Evolutionary conservation across 2,113 vertebrate species (phyloP), one percentile per base, ranked within the genome.

Genomic region (Perccottus glenii): DNA sequence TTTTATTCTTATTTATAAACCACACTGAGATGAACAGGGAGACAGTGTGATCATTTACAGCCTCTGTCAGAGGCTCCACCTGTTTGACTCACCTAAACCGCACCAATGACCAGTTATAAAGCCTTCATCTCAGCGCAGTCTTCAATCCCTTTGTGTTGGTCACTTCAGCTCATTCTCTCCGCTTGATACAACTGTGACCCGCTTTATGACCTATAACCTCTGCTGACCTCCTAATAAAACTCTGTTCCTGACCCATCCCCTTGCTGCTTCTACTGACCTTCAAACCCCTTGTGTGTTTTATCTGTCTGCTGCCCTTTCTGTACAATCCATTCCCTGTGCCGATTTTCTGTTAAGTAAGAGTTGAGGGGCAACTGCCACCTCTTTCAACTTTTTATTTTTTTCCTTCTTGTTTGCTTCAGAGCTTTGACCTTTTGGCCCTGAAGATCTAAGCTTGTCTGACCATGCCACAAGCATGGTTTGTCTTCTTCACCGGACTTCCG

Each of bases 391-490:
- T 3, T 12, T 33, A 36, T 14, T 33, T 38, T 55, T 5, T 55
- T n/a, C 32, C 3, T 32, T 51, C 32, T 51, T 51, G 49, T 51
- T 51, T 51, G 49, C 9, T 51, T 14, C 51, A 6, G 32, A 35
- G 32, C 3, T 7, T 12, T 55, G 52, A 55, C 52, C 52, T 55
- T 36, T 55, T 38, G 52, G 8, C 52, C 52, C 5, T 55, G 33
- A 55, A 55, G 35, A 12, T 55, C 52, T 36, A n/a, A 55, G 52
- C 35, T 55, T 33, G 52, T 55, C 52, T 55, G 52, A 55, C 52
- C 52, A 15, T 33, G 33, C 12, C 52, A 55, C 33, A 55, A 55
- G 51, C 51, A 36, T 33, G 7, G 51, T 55, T 55, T 36, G 33
- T 55, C 52, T 38, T 38, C 52, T 15, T 38, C 52, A 9, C 7